phyloP scores from a whole-genome alignment of 2,113 vertebrate genomes.

The Sula dactylatra region DNA sequence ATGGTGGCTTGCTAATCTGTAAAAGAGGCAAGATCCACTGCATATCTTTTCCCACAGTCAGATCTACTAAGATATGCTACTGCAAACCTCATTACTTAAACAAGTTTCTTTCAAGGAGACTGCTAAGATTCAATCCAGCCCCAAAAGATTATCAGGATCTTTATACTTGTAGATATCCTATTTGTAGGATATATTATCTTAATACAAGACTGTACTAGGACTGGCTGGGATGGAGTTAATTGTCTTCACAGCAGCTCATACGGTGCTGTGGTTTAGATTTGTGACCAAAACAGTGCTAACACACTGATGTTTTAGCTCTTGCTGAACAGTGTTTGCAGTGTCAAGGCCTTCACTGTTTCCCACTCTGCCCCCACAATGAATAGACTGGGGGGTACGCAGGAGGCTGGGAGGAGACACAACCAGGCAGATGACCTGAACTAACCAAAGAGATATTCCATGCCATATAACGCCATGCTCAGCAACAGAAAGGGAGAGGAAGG shows the following conservation, averaged over 20 bases:
- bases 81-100: background rate
- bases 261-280: background rate
- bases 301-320: background rate
- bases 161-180: background rate
- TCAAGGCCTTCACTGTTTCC: background rate
- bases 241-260: background rate
- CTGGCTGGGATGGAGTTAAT: background rate
- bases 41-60: background rate
- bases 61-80: background rate
- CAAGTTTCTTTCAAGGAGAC: background rate
- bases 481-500: background rate
- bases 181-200: background rate
- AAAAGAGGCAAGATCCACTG: background rate
- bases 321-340: background rate
- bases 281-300: background rate
- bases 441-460: background rate
- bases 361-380: background rate
- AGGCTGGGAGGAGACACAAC: background rate
- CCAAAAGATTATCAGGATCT: background rate
- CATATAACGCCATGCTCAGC: background rate
- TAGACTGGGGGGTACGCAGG: fast-evolving
- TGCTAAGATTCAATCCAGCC: background rate
- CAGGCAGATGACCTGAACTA: background rate
- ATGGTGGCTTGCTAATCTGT: background rate
- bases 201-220: background rate